Evolutionary conservation across 2,113 vertebrate species (phyloP), one percentile per base, ranked within the genome.

Genomic region (Platycercus adscitus): DNA sequence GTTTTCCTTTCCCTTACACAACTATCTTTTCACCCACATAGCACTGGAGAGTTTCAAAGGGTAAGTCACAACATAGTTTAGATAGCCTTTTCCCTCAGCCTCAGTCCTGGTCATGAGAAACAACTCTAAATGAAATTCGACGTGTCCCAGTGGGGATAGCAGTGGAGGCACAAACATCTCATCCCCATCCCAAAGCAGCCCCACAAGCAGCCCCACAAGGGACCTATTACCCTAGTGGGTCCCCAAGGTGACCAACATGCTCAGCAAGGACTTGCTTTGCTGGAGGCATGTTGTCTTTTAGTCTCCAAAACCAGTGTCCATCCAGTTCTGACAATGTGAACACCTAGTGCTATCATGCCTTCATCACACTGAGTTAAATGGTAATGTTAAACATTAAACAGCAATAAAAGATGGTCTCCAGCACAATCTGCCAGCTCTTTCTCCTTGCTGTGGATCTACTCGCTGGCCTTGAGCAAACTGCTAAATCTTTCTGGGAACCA

Each of bases 121-220:
- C 29, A 66, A 25, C 17, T 61, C 25, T 70, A 77, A 49, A 73
- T 15, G 3, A 88, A 80, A 39, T 83, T 91, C n/a, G 23, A 39
- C 2, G 1, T 20, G 16, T 63, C 37, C 46, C 44, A 43, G 14
- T 0, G 0, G 56, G 35, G 26, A 56, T 0, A 65, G 37, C 0
- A 3, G 15, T 46, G 60, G 41, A 83, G 17, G 14, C 53, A 56
- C 0, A 1, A 60, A 37, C 23, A 7, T 37, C 26, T 47, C 8
- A 7, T 7, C 12, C 19, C 19, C 5, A 2, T 53, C 43, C 53
- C 1, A 0, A 43, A 82, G 53, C 44, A 86, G 49, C 23, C 9
- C 4, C 24, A 15, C 9, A 49, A 50, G 11, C 35, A 37, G 35
- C 35, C 35, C 35, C 35, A 37, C 35, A 9, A 28, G 17, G 28